These are phyloP conservation scores for Drosophila arawakana DNA, from an alignment of 1,140 invertebrate species.

Conservation along the genomic window DNA sequence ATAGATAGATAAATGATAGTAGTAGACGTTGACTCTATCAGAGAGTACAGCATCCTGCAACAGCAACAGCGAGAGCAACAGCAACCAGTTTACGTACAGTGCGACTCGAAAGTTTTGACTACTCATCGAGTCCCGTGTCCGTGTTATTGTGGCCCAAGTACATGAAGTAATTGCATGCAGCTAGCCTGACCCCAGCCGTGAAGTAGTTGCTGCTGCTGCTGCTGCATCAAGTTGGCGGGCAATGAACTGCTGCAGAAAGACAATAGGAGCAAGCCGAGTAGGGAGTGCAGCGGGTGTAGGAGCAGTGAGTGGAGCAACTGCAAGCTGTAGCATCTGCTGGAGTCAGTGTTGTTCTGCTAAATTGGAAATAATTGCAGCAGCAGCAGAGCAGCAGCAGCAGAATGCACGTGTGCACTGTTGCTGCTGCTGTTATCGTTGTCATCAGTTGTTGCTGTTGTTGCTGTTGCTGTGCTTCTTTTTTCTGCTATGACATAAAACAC, in stretches of 20 bases:
- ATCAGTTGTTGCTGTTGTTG: conserved; percentile 35
- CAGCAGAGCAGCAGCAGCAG: conserved; percentile 25
- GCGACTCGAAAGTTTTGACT: conserved; percentile 47
- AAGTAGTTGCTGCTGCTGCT: conserved; percentile 39
- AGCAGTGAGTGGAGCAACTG: conserved; percentile 20
- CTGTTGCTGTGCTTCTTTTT: conserved; percentile 29
- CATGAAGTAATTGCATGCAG: conserved; percentile 78
- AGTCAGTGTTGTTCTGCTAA: conserved; percentile 73
- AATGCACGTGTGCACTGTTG: conserved; percentile 72
- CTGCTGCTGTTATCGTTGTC: conserved; percentile 33
- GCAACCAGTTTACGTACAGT: conserved; percentile 80
- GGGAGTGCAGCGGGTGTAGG: conserved; percentile 10
- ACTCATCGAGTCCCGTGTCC: conserved; percentile 47
- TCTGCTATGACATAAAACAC: conserved; percentile 71
- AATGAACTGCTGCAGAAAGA: conserved; percentile 69
- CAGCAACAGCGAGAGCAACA: conserved; percentile 38
- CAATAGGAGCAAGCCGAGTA: conserved; percentile 65
- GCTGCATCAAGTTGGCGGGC: conserved; percentile 61
- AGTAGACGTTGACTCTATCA: conserved; percentile 47
- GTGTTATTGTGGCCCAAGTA: conserved; percentile 79
- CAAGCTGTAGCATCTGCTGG: conserved; percentile 44
- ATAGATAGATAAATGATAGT: conserved; percentile 72
- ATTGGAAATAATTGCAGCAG: conserved; percentile 79
- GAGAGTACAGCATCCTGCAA: conserved; percentile 44
- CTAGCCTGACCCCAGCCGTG: conserved; percentile 60